Conservation (phyloP, 2,113 vertebrate species). For the Corythornis cristatus region DNA sequence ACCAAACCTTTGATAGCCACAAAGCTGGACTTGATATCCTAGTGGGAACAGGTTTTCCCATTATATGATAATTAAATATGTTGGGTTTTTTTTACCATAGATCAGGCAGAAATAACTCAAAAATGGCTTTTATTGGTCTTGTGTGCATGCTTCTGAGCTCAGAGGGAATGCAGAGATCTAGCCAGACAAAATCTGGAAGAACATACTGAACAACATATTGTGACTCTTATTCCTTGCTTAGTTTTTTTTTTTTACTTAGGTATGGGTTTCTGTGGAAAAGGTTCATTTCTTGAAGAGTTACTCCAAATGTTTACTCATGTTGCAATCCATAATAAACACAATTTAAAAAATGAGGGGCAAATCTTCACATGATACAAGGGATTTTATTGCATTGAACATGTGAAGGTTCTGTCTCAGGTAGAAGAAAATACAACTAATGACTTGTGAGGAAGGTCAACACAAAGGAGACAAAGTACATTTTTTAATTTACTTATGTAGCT, state of each 20-base stretch:
- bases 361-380: neutral
- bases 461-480: neutral
- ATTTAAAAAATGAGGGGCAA: neutral
- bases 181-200: neutral
- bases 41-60: neutral
- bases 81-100: neutral
- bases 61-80: neutral
- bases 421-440: neutral
- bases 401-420: neutral
- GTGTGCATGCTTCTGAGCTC: neutral
- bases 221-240: neutral
- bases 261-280: neutral
- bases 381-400: rapidly evolving
- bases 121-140: neutral
- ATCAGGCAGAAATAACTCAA: neutral
- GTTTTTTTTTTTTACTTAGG: neutral
- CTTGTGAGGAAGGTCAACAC: neutral
- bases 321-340: neutral
- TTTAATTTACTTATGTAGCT: neutral
- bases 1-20: conserved; percentile 8
- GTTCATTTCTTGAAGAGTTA: neutral
- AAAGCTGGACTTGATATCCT: neutral
- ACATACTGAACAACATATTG: neutral
- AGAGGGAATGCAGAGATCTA: neutral
- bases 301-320: neutral